A percentile compares a stretch with the other conserved stretches of the same genome.
Evolutionary conservation across 2,797 vertebrate genomes (phyloP).

Genomic region (Xenentodon cancila): DNA sequence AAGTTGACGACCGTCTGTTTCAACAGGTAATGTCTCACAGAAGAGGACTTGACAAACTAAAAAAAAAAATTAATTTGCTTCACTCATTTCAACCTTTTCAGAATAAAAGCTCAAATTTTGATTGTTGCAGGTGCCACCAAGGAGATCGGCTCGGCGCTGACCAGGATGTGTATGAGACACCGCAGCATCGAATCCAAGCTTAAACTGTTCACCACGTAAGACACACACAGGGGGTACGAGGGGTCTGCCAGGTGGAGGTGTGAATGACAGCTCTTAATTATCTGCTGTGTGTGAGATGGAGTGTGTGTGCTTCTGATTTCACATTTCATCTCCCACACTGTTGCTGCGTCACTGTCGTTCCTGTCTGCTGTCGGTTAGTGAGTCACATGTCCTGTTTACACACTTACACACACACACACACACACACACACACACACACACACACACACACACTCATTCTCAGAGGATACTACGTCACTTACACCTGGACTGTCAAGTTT

Average conservation of each 20-base stretch:
- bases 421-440: too few relatives aligned
- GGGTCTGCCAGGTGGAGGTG: conserved; percentile 21
- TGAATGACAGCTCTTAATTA: conserved; percentile 26
- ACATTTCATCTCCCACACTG: conserved; percentile 11
- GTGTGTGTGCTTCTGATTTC: conserved; percentile 12
- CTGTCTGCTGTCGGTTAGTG: conserved; percentile 3
- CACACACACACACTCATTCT: too few relatives aligned
- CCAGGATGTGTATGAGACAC: conserved; percentile 90
- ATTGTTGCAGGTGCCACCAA: conserved; percentile 83
- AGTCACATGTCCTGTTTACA: background rate
- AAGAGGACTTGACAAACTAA: too few relatives aligned
- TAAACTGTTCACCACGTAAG: conserved; percentile 87
- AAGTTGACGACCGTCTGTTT: too few relatives aligned
- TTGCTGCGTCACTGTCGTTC: background rate
- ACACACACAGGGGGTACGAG: background rate
- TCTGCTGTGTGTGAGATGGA: conserved; percentile 40
- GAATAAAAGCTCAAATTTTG: background rate
- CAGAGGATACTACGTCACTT: too few relatives aligned
- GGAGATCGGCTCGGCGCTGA: conserved; percentile 87
- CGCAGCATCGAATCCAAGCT: conserved; percentile 88
- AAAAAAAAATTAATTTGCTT: background rate
- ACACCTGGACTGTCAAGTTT: too few relatives aligned
- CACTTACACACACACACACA: too few relatives aligned
- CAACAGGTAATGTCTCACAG: too few relatives aligned
- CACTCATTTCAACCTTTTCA: background rate